A percentile compares a stretch with the other conserved stretches of the same genome.
Evolutionary conservation across 2,797 vertebrate species (phyloP).

Genomic region (Lithobates pipiens): DNA sequence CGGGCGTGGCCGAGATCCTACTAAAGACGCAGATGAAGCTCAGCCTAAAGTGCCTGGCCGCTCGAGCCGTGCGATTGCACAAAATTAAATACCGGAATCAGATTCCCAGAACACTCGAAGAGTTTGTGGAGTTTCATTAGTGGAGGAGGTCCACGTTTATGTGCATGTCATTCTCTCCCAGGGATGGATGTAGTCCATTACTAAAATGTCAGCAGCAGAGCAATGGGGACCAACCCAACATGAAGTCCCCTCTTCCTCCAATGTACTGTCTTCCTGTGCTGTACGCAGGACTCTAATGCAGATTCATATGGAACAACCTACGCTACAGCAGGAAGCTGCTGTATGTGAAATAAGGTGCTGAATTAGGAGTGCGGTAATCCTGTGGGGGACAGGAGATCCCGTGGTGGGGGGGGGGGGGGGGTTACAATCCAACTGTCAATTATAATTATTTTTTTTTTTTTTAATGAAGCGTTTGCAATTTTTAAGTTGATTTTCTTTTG

Average conservation of each 20-base stretch:
- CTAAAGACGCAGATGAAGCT: slow-evolving; percentile 99
- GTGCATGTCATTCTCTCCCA: slow-evolving; percentile 8
- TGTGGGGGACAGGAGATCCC: slow-evolving; percentile 21
- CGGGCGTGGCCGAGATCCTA: slow-evolving; percentile 95
- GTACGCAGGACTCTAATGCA: background rate
- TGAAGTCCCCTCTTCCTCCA: background rate
- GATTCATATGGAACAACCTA: background rate
- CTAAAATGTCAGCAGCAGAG: background rate
- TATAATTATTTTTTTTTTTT: slow-evolving; percentile 6
- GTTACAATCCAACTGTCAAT: background rate
- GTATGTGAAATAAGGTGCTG: slow-evolving; percentile 43
- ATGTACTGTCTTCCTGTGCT: slow-evolving; percentile 33
- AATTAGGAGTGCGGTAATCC: slow-evolving; percentile 4
- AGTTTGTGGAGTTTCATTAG: slow-evolving; percentile 96
- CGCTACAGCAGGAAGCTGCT: background rate
- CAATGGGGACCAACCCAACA: slow-evolving; percentile 4
- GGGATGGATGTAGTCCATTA: slow-evolving; percentile 17
- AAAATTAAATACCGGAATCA: slow-evolving; percentile 93
- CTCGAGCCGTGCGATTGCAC: slow-evolving; percentile 90
- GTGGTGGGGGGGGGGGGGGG: background rate
- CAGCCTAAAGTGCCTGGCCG: slow-evolving; percentile 98
- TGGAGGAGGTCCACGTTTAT: background rate
- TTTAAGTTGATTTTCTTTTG: background rate
- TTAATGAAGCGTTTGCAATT: slow-evolving; percentile 23
- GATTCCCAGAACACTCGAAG: slow-evolving; percentile 95